A percentile compares a stretch with the other conserved stretches of the same genome.
Conservation (phyloP, 2,888 invertebrate species). For the Caenorhabditis afra region DNA sequence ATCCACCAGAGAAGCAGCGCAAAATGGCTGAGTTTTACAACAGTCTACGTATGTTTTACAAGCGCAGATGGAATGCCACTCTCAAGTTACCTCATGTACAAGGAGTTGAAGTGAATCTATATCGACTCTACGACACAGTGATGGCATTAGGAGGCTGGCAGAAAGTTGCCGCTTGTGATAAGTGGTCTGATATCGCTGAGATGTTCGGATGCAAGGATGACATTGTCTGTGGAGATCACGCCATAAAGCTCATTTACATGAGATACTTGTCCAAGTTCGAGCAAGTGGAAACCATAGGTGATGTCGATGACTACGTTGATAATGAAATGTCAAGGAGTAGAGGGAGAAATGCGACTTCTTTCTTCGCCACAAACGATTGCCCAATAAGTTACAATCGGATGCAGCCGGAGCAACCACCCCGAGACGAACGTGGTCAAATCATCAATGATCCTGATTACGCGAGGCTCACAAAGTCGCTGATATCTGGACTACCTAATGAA, state of each 20-base stretch:
- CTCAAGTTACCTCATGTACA: constrained; percentile 87
- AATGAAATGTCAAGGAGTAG: constrained; percentile 64
- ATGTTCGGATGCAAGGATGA: constrained; percentile 85
- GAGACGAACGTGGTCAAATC: constrained; percentile 64
- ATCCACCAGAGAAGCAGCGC: constrained; percentile 83
- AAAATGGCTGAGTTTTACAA: constrained; percentile 81
- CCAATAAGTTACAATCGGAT: constrained; percentile 66
- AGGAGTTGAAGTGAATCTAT: constrained; percentile 93
- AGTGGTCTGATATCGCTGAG: constrained; percentile 77
- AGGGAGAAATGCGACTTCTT: constrained; percentile 60
- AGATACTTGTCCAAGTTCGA: constrained; percentile 77
- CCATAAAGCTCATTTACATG: constrained; percentile 84
- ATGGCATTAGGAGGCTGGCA: constrained; percentile 94
- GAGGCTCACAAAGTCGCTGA: constrained; percentile 90
- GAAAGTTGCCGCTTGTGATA: constrained; percentile 85
- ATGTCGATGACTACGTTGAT: constrained; percentile 72
- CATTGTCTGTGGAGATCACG: constrained; percentile 92
- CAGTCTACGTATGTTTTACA: constrained; percentile 75
- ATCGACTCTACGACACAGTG: constrained; percentile 91
- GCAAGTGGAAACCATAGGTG: constrained; percentile 76
- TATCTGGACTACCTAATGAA: constrained; percentile 97
- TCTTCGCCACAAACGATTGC: constrained; percentile 74
- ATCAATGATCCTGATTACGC: constrained; percentile 84
- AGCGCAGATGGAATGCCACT: constrained; percentile 82
- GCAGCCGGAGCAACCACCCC: constrained; percentile 41